phyloP scores from a whole-genome alignment of 2,797 vertebrate species.

The Limnodromus scolopaceus region DNA sequence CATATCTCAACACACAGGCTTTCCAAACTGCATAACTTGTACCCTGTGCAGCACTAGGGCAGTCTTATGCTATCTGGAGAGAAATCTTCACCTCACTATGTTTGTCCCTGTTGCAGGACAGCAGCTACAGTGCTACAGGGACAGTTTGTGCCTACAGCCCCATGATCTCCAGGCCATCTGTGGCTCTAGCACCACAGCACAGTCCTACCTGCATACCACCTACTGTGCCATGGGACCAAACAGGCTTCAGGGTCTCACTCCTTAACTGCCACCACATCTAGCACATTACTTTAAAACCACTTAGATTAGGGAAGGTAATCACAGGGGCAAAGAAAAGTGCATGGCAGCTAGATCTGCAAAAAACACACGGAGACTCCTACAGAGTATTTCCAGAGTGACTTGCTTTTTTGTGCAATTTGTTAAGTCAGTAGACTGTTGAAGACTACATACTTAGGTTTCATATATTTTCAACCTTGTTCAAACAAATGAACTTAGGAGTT shows the following conservation, averaged over 20 bases:
- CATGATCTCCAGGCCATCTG: not conserved
- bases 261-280: not conserved
- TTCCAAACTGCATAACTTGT: not conserved
- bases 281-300: not conserved
- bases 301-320: not conserved
- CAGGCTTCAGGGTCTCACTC: not conserved
- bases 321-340: not conserved
- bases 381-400: not conserved
- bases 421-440: not conserved
- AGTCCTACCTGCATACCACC: not conserved
- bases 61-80: not conserved
- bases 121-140: not conserved
- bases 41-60: not conserved
- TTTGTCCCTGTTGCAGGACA: not conserved
- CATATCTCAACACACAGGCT: not conserved
- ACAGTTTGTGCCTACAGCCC: not conserved
- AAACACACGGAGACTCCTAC: not conserved
- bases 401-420: not conserved
- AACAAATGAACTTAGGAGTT: not conserved
- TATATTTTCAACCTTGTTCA: not conserved
- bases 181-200: no score
- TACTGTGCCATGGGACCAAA: not conserved
- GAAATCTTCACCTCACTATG: not conserved
- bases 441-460: not conserved
- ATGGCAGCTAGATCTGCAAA: not conserved